A percentile compares a stretch with the other conserved stretches of the same genome.
These are phyloP conservation scores for Denticeps clupeoides DNA, from an alignment of 2,797 vertebrate species.

Conservation along the genomic window DNA sequence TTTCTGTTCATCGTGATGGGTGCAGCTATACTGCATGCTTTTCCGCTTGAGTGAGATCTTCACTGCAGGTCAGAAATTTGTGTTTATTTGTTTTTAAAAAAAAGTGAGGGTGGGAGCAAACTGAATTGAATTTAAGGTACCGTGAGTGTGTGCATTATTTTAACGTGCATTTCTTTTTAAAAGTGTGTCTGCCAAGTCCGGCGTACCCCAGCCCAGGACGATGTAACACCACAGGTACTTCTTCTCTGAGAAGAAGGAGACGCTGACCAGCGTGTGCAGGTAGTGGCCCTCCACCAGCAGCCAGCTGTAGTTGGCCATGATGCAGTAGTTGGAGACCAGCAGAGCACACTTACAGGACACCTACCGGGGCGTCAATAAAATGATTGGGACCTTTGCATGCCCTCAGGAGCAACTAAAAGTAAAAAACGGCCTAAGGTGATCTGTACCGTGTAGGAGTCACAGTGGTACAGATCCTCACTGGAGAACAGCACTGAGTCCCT, in stretches of 20 bases:
- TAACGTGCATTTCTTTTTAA: neutral
- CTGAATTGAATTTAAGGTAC: too few relatives aligned
- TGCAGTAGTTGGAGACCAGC: constrained; percentile 85
- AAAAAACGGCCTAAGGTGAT: too few relatives aligned
- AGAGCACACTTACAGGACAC: constrained; percentile 76
- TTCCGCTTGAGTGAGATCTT: too few relatives aligned
- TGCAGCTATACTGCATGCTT: too few relatives aligned
- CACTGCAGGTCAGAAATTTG: neutral
- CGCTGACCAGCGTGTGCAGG: constrained; percentile 77
- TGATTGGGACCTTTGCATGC: too few relatives aligned
- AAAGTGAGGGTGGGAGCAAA: neutral
- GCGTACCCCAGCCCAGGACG: constrained; percentile 80
- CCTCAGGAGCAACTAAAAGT: too few relatives aligned
- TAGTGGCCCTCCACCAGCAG: constrained; percentile 85
- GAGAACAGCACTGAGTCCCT: constrained; percentile 74
- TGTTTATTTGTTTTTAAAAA: neutral
- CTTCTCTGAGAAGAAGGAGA: constrained; percentile 81
- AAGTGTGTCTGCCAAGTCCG: constrained; percentile 3
- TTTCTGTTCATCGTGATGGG: too few relatives aligned
- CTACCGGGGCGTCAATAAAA: too few relatives aligned
- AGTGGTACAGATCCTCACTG: constrained; percentile 68
- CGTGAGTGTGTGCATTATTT: too few relatives aligned
- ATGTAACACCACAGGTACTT: constrained; percentile 78
- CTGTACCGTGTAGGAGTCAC: constrained; percentile 67
- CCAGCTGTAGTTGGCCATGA: constrained; percentile 92